Conservation (phyloP, 2,113 vertebrate genomes). For the Arizona elegans region DNA sequence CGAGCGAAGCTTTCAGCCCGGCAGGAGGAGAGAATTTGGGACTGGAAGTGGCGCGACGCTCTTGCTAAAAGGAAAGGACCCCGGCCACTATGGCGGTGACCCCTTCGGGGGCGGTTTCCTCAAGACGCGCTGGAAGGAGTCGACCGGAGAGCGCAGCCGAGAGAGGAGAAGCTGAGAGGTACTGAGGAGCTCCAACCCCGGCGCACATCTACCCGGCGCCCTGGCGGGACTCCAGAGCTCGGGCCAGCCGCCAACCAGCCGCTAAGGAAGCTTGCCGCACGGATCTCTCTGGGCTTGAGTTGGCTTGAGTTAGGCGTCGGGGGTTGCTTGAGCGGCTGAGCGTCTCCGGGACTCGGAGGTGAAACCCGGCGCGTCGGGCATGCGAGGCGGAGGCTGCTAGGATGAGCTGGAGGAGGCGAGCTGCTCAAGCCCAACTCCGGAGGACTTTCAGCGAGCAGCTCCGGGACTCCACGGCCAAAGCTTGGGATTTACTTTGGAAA, state of each 20-base stretch:
- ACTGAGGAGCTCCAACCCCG: not conserved
- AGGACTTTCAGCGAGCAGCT: conserved; percentile 89
- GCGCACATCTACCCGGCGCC: not conserved
- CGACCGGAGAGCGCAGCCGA: not conserved
- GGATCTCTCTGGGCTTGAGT: too few relatives aligned
- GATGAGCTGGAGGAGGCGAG: conserved; percentile 77
- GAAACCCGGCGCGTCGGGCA: conserved; percentile 45
- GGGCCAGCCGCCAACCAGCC: not conserved
- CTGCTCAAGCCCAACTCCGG: conserved; percentile 75
- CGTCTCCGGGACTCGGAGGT: not conserved
- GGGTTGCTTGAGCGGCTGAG: not conserved
- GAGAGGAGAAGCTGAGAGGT: not conserved
- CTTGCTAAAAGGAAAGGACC: not conserved
- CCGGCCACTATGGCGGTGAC: not conserved
- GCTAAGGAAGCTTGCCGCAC: not conserved
- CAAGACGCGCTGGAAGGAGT: not conserved
- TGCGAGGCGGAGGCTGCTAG: conserved; percentile 62
- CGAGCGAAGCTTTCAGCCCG: not conserved
- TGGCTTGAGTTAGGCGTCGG: not conserved
- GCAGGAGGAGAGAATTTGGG: not conserved
- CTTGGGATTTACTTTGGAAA: conserved; percentile 90
- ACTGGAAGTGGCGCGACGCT: not conserved
- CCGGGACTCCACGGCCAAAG: conserved; percentile 86
- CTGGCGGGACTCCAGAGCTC: not conserved
- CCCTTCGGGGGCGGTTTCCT: conserved; percentile 11